These are phyloP conservation scores for Hemithea aestivaria DNA, from an alignment of 2,888 invertebrate species.

Conservation along the genomic window DNA sequence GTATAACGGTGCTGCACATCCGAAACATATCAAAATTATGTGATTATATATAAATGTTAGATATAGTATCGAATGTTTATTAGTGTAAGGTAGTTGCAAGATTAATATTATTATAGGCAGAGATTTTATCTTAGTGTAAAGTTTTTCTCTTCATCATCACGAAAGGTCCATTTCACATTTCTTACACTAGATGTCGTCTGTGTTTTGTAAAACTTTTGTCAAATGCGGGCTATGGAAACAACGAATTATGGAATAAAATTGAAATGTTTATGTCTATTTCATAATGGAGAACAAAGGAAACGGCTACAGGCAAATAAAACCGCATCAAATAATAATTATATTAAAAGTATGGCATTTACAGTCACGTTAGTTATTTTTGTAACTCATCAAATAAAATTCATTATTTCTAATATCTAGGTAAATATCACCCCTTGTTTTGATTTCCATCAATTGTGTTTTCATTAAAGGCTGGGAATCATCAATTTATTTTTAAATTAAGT, in stretches of 20 bases:
- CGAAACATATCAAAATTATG: constrained; percentile 74
- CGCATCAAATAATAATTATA: no score
- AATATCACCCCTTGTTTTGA: no score
- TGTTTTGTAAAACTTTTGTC: constrained; percentile 60
- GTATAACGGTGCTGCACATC: constrained; percentile 65
- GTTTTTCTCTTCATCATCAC: constrained; percentile 30
- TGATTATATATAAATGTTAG: constrained; percentile 45
- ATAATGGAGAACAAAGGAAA: no score
- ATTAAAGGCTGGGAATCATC: constrained; percentile 11
- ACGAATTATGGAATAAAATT: constrained; percentile 58
- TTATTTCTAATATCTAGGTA: no score
- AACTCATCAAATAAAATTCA: constrained; percentile 2
- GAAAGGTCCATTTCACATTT: constrained; percentile 30
- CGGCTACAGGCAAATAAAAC: no score
- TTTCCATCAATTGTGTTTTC: no score
- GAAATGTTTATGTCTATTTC: not conserved
- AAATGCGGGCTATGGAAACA: constrained; percentile 74
- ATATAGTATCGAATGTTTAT: constrained; percentile 44
- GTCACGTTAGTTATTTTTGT: not conserved
- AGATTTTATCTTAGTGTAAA: constrained; percentile 28
- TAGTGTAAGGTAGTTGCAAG: constrained; percentile 51
- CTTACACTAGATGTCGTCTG: constrained; percentile 34
- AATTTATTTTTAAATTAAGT: constrained; percentile 3
- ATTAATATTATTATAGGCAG: constrained; percentile 36
- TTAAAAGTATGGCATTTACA: constrained; percentile 2